phyloP scores from a whole-genome alignment of 1,140 invertebrate species.

The Oedothorax gibbosus region DNA sequence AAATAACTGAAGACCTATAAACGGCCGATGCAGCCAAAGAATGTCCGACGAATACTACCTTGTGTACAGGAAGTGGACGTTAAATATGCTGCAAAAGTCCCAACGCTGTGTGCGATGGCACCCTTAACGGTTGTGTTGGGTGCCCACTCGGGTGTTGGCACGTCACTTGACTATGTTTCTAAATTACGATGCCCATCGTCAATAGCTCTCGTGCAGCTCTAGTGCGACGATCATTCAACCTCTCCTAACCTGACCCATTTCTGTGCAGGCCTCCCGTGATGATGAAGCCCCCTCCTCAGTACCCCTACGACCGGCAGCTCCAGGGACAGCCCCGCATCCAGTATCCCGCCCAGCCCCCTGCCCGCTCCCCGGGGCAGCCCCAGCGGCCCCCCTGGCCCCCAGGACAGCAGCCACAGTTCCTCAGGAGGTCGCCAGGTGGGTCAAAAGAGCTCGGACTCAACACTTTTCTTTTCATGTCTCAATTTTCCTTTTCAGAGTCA shows the following conservation, averaged over 20 bases:
- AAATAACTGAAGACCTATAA: too few relatives aligned
- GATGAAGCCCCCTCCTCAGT: slow-evolving; percentile 60
- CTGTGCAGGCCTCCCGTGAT: slow-evolving; percentile 33
- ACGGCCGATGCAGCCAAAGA: too few relatives aligned
- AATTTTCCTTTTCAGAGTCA: too few relatives aligned
- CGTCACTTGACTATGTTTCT: too few relatives aligned
- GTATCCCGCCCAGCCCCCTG: slow-evolving; percentile 54
- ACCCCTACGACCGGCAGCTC: slow-evolving; percentile 55
- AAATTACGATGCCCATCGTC: too few relatives aligned
- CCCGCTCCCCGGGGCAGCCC: slow-evolving; percentile 63
- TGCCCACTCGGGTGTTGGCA: too few relatives aligned
- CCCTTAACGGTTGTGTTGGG: not conserved
- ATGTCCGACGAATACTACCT: too few relatives aligned
- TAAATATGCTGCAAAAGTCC: not conserved
- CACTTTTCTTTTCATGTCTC: not conserved
- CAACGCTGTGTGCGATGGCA: not conserved
- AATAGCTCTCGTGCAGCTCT: too few relatives aligned
- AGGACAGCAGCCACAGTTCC: slow-evolving; percentile 45
- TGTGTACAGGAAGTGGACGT: too few relatives aligned
- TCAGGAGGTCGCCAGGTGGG: slow-evolving; percentile 39
- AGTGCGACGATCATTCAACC: too few relatives aligned
- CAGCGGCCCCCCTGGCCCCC: slow-evolving; percentile 42
- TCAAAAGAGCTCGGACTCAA: not conserved
- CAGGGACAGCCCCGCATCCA: slow-evolving; percentile 60
- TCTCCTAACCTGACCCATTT: not conserved